Evolutionary conservation across 2,888 invertebrate species (phyloP), one percentile per base, ranked within the genome.

Genomic region (Stictocephala bisonia): DNA sequence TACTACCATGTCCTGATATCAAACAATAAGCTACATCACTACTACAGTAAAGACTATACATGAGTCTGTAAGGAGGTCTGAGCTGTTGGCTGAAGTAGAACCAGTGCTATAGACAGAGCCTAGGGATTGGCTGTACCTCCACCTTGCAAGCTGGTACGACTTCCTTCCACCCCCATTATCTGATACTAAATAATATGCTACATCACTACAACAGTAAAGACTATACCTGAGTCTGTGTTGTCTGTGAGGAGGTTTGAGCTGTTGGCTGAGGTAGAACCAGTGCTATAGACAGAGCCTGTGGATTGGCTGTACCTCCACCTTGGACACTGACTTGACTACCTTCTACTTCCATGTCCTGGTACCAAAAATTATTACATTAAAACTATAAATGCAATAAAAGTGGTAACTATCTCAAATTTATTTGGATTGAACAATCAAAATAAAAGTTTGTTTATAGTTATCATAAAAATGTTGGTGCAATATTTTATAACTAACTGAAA

Each of bases 281-380:
- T 31, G 80, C 80, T 26, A 78, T 77, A 13, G 79, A 76, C 26
- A 75, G 75, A 27, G 75, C 75, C 50, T 78, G 77, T 66, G 53
- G 74, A 73, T 9, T 80, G 82, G 81, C 79, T 6, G 82, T 81
- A 72, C 68, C 72, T 78, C 79, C 44, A 72, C 73, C 27, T 78
- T 80, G 29, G 73, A 75, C 53, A 75, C 77, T 15, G 68, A 40
- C 41, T 50, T 78, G 76, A 0, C 72, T 83, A 24, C 80, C 85
- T 77, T 88, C 88, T 40, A 86, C 84, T 79, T 88, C 88, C 71
- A 86, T 85, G 58, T 87, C 86, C 79, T 80, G 66, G 35, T 66
- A 51, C 24, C 26, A 51, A 22, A 4, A 51, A 20, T 26, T 24
- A 72, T 20, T 40, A 67, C n/a, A n/a, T n/a, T n/a, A n/a, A n/a